Base-by-base conservation (phyloP, 2,888 invertebrate species). In the Agrypnus murinus region DNA sequence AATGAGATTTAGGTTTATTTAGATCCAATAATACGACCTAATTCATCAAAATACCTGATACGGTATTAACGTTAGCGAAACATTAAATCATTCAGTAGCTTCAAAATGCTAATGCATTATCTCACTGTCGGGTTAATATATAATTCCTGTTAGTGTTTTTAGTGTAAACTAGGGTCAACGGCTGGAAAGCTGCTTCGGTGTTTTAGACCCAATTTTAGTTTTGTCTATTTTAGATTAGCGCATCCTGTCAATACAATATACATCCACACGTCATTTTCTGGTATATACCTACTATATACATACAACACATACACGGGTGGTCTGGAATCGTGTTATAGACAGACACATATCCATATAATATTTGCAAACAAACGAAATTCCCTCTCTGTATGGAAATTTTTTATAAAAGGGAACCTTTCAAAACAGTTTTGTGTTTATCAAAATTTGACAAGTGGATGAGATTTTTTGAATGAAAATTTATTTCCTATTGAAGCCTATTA, bases 181-280 rank as follows among this genome's bases (percentile, higher is more conserved):
- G 10, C 15, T n/a, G 58, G 7, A 3, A 12, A 14, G 63, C 40
- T 64, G 19, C n/a, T n/a, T n/a, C n/a, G 40, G 31, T 53, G 53
- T 31, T 64, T 64, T 32, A 53, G 38, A 34, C 40, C 40, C 50
- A 45, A 53, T 64, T 64, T 53, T 32, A 60, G 59, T 38, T 32
- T 50, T 38, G 50, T 31, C 40, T 64, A 53, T 53, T 64, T 53
- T 64, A 64, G 25, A 64, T 53, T 53, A 53, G 64, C 50, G 53
- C 53, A 64, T 64, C 64, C 64, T 64, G 64, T 64, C 64, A 53
- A 64, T 64, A n/a, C n/a, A 64, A 46, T 62, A 46, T 34, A 46
- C 34, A 46, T 34, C 15, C n/a, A 43, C 43, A 14, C 55, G 34
- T 9, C 55, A 55, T 55, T 55, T n/a, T n/a, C n/a, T n/a, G n/a